Evolutionary conservation across 2,797 vertebrate genomes (phyloP).

Genomic region (Gambusia yucatana): DNA sequence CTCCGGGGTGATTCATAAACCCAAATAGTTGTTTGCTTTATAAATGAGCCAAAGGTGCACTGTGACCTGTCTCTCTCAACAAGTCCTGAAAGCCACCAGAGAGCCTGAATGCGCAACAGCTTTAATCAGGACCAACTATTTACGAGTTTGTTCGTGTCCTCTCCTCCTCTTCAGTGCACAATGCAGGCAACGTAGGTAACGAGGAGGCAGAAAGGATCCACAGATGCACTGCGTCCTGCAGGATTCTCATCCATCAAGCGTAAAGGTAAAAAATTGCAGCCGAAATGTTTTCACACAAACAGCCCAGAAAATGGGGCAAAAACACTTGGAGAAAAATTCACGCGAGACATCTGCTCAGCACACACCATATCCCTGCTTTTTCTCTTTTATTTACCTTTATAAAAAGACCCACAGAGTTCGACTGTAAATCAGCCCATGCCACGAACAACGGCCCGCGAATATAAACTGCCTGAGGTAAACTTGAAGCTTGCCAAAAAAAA

Average conservation of each 20-base stretch:
- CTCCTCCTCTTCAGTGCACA: constrained; percentile 15
- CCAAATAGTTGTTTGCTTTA: constrained; percentile 46
- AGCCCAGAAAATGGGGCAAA: constrained; percentile 27
- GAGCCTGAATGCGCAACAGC: not conserved
- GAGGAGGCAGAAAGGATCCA: not conserved
- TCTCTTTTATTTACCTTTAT: constrained; percentile 20
- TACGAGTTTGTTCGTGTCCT: not conserved
- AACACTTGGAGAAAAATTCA: constrained; percentile 39
- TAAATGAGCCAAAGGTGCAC: constrained; percentile 45
- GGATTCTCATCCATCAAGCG: constrained; percentile 5
- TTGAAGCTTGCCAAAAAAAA: constrained; percentile 52
- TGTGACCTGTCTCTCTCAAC: constrained; percentile 33
- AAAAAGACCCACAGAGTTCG: constrained; percentile 33
- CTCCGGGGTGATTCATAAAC: constrained; percentile 45
- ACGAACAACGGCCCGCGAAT: constrained; percentile 44
- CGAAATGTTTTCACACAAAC: constrained; percentile 33
- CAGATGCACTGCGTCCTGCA: not conserved
- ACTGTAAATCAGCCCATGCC: constrained; percentile 46
- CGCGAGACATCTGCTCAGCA: not conserved
- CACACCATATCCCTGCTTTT: constrained; percentile 28
- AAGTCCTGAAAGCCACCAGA: constrained; percentile 14
- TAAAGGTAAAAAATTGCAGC: constrained; percentile 3
- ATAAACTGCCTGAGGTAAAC: constrained; percentile 49
- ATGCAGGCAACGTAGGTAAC: constrained; percentile 9
- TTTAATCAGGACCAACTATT: constrained; percentile 12